Evolutionary conservation across 2,113 vertebrate genomes (phyloP).

Genomic region (Stictonetta naevosa): DNA sequence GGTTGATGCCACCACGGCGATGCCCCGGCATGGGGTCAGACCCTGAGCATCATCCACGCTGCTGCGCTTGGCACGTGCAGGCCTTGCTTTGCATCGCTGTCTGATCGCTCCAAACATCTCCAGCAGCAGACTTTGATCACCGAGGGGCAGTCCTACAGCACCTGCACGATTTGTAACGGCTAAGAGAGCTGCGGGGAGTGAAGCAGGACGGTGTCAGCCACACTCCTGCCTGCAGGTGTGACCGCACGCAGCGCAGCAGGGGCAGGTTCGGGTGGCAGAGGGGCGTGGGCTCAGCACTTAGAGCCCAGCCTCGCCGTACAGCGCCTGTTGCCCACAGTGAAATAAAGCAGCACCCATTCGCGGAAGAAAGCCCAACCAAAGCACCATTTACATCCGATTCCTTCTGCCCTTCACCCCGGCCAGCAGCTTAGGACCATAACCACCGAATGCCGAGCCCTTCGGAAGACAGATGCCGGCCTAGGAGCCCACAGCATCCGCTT

Average conservation of each 20-base stretch:
- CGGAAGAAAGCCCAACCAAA: background rate
- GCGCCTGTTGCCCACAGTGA: background rate
- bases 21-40: too few relatives aligned
- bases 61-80: background rate
- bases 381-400: background rate
- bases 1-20: fast-evolving
- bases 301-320: fast-evolving
- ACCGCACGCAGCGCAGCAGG: background rate
- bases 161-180: background rate
- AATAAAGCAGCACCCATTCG: background rate
- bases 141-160: background rate
- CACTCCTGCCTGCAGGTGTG: background rate
- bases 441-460: too few relatives aligned
- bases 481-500: too few relatives aligned
- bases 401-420: background rate
- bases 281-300: fast-evolving
- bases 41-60: fast-evolving
- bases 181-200: background rate
- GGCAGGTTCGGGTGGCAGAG: background rate
- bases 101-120: background rate
- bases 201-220: fast-evolving
- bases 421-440: background rate
- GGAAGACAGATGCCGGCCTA: too few relatives aligned
- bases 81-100: fast-evolving
- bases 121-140: background rate